Evolutionary conservation across 2,113 vertebrate genomes (phyloP), one percentile per base, ranked within the genome.

Genomic region (Chaenocephalus aceratus): DNA sequence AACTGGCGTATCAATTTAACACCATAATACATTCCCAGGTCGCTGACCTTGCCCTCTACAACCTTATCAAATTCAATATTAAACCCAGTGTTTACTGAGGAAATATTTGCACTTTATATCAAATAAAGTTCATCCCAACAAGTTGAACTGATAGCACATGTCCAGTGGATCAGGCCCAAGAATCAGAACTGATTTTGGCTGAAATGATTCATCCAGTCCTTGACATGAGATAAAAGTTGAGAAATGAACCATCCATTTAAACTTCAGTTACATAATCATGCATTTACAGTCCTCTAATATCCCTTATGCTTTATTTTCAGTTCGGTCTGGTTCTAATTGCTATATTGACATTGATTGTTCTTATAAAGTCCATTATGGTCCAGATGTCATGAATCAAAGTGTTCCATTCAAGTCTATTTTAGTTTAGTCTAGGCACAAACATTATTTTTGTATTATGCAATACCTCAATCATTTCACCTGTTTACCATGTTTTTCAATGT

Each of bases 191-290:
- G 60, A 34, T 75, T 77, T 86, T 89, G 75, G 83, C 87, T 77
- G 10, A 85, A 84, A 83, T 82, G 44, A 56, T 6, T 63, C 10
- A 34, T 57, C 18, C 48, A 48, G 83, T 85, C 87, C 84, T 85
- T 88, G 88, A 79, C 89, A 67, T 44, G 23, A 71, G 53, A 75
- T 57, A 15, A 53, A 41, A 41, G 82, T 93, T 90, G 86, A 80
- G 84, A 90, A 90, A 88, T 84, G 48, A 7, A 45, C 53, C 6
- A n/a, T 44, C 15, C 54, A 13, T 23, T 34, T n/a, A 30, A 3
- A n/a, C 54, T 66, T 68, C 13, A 18, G 11, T 41, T 10, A 58
- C n/a, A 21, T 13, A 23, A 62, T 49, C 5, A 1, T 61, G 11
- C 26, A 67, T 16, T 51, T 23, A 61, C 54, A 68, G 23, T 41